These are phyloP conservation scores for Zosterops borbonicus DNA, from an alignment of 2,113 vertebrate genomes.

Conservation along the genomic window DNA sequence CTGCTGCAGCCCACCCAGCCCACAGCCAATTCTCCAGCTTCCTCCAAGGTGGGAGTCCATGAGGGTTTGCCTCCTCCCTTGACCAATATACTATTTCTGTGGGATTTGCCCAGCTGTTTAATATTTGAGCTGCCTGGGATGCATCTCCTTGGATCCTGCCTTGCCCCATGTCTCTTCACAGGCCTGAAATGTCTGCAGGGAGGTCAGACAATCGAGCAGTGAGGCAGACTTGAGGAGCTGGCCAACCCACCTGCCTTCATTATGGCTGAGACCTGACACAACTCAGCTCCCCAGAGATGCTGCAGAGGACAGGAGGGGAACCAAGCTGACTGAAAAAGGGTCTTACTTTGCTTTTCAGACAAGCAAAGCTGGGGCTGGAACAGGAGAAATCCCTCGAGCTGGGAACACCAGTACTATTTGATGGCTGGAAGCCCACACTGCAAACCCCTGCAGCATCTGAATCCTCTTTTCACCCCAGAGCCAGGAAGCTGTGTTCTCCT, in stretches of 20 bases:
- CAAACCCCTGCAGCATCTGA: background rate
- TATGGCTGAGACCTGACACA: background rate
- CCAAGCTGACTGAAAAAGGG: background rate
- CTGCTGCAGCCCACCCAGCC: background rate
- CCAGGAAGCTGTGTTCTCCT: background rate
- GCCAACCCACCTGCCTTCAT: background rate
- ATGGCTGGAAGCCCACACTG: background rate
- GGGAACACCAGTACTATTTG: background rate
- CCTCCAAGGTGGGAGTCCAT: background rate
- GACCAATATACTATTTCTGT: background rate
- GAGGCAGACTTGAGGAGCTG: accelerated
- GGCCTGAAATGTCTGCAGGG: background rate
- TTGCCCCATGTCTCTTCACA: background rate
- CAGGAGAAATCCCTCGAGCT: background rate
- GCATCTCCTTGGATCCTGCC: background rate
- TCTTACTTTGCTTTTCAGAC: background rate
- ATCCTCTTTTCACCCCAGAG: background rate
- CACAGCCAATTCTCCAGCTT: background rate
- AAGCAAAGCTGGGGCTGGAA: background rate
- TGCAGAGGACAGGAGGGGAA: background rate
- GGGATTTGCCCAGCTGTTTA: background rate
- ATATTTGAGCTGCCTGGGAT: background rate
- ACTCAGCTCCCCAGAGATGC: background rate
- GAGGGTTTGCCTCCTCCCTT: background rate
- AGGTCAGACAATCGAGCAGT: background rate